These are phyloP conservation scores for Lasioglossum vierecki DNA, from an alignment of 2,888 invertebrate species.

Conservation along the genomic window DNA sequence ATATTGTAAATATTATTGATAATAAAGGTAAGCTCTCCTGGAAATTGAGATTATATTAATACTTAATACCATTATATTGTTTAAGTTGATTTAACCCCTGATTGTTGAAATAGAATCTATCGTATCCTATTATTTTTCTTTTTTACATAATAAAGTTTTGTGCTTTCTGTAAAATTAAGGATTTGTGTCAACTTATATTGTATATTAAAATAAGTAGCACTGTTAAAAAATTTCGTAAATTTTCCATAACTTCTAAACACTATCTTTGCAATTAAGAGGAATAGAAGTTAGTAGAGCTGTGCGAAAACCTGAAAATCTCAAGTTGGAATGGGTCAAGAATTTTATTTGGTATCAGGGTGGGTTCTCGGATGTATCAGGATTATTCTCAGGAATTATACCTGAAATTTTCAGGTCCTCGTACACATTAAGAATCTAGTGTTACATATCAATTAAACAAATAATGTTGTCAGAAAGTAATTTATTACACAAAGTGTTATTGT, in stretches of 20 bases:
- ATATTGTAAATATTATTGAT: conserved; percentile 71
- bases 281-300: background rate
- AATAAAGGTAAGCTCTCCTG: conserved; percentile 70
- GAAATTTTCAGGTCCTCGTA: background rate
- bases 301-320: background rate
- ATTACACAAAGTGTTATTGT: background rate
- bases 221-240: background rate
- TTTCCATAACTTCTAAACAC: background rate
- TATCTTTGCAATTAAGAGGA: background rate
- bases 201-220: background rate
- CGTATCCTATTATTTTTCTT: background rate
- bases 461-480: background rate
- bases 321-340: background rate
- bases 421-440: background rate
- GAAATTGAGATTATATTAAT: background rate
- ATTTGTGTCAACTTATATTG: background rate
- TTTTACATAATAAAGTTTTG: background rate
- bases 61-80: background rate
- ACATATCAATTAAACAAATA: background rate
- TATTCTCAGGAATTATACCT: background rate
- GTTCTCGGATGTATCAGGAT: background rate
- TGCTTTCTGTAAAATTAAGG: background rate
- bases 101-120: background rate
- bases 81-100: background rate
- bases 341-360: background rate